Evolutionary conservation across 1,140 invertebrate genomes (phyloP), one percentile per base, ranked within the genome.

Genomic region (Ooceraea biroi): DNA sequence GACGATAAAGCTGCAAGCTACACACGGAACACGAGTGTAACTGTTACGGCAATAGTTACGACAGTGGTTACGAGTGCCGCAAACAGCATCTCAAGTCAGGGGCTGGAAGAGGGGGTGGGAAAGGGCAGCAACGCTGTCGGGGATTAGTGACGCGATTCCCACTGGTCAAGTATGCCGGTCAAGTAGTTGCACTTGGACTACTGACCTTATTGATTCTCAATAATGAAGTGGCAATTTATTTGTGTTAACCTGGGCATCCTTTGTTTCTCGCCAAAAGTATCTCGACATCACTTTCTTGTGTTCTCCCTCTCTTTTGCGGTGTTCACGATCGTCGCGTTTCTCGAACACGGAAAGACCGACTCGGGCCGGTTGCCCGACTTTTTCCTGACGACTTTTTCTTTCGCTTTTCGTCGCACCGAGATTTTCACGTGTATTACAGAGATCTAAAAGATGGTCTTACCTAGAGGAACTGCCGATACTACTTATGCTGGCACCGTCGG

Each of bases 401-500:
- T 22, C 17, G 10, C 36, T n/a, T 41, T 50, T 76, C n/a, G 27
- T 44, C 27, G 36, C 17, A 65, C n/a, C 12, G 17, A 55, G 36
- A 80, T 57, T 55, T 27, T 50, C 10, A 48, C 22, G 19, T 30
- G 7, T 30, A 69, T 1, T 27, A 71, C 2, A 7, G 52, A 72
- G 48, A 88, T 85, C 77, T 69, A 60, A 86, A 63, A 84, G 78
- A 86, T 71, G 60, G 22, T 68, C 89, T 93, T 83, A 94, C 94
- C 97, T 98, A 85, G 97, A 97, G 72, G 97, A 98, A 93, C 97
- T 98, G 73, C 97, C 97, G 78, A 98, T 96, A 92, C 97, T 98
- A 92, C 97, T 98, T 69, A 98, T 96, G 92, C 97, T 97, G 69
- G 97, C 97, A 68, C 96, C 96, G 92, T 97, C 97, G 82, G 96